Percentiles rank a stretch among this genome's conserved stretches.
Evolutionary conservation across 2,113 vertebrate species (phyloP).

Genomic region (Xiphophorus couchianus): DNA sequence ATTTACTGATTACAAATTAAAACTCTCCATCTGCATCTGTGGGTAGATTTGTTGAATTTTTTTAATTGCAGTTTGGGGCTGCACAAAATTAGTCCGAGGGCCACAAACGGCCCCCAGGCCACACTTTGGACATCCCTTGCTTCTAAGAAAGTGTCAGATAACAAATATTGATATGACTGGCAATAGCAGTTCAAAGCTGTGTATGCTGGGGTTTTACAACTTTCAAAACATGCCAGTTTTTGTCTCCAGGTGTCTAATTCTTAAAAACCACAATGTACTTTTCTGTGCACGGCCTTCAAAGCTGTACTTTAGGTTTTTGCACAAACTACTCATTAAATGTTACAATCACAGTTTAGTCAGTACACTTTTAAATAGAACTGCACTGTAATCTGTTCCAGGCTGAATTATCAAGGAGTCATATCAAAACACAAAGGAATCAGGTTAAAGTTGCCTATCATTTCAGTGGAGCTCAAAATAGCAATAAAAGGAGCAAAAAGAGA

Average conservation of each 20-base stretch:
- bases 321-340: background rate
- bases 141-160: background rate
- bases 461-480: too few relatives aligned
- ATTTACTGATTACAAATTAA: too few relatives aligned
- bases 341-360: background rate
- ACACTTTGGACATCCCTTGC: too few relatives aligned
- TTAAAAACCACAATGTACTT: too few relatives aligned
- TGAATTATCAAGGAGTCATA: background rate
- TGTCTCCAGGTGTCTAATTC: background rate
- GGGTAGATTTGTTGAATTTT: too few relatives aligned
- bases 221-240: background rate
- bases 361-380: background rate
- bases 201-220: background rate
- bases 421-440: background rate
- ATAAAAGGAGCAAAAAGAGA: too few relatives aligned
- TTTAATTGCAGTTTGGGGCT: too few relatives aligned
- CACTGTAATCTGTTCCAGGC: background rate
- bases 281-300: too few relatives aligned
- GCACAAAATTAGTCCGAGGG: too few relatives aligned
- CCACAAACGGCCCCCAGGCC: too few relatives aligned
- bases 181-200: background rate
- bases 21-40: too few relatives aligned
- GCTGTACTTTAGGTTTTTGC: background rate
- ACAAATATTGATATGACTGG: slow-evolving; percentile 1
- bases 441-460: background rate